Evolutionary conservation across 2,797 vertebrate genomes (phyloP), one percentile per base, ranked within the genome.

Genomic region (Huso huso): DNA sequence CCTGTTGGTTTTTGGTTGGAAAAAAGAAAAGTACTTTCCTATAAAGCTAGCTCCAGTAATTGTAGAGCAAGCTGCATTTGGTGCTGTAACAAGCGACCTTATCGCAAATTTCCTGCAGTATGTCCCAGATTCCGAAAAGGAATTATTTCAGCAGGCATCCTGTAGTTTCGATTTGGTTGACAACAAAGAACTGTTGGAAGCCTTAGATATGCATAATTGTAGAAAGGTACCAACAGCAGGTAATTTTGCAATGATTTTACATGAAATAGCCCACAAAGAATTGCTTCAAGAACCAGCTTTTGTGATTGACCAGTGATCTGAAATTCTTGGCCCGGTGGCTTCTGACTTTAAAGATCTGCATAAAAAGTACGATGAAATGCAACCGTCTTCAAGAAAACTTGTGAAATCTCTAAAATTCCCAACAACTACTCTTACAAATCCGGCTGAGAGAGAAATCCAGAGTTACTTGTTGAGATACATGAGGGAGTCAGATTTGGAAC

Each of bases 91-190:
- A 61, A 69, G 71, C 57, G 7, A 66, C 59, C 50, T 75, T 63
- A 18, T 74, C 9, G 68, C 72, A 50, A 66, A n/a, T 62, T 74
- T 76, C 67, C 51, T 78, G 11, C 72, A 66, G 23, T 76, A 73
- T 49, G 64, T 73, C 2, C 58, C 75, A 69, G 71, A 72, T 37
- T 72, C 66, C n/a, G 66, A 78, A 1, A 12, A 50, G 60, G 18
- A 66, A 10, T 69, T 77, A 10, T 67, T 76, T 69, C 62, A 76
- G 65, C n/a, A 75, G 68, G n/a, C 9, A 0, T 57, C 74, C 65
- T 69, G 70, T 18, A 18, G 15, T 18, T 18, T 18, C 15, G 15
- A 77, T 78, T 77, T 73, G 65, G 61, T 76, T 6, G 69, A 76
- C 63, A n/a, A 71, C 2, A 64, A 71, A 51, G 61, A 74, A 37